A percentile compares a stretch with the other conserved stretches of the same genome.
Conservation (phyloP, 1,140 invertebrate genomes). For the Zaprionus camerounensis region DNA sequence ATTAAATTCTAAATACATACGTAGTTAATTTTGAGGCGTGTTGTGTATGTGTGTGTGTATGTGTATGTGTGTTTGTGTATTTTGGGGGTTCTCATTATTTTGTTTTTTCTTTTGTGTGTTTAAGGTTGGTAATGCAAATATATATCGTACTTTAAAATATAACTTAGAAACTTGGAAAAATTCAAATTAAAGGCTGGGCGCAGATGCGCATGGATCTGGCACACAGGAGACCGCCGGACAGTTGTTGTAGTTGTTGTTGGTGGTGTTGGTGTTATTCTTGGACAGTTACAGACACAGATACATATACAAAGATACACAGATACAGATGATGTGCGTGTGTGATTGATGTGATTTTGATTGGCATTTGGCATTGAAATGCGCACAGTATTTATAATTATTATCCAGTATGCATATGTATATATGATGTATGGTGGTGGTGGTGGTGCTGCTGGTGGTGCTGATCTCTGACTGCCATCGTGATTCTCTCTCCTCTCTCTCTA, state of each 20-base stretch:
- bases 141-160: slow-evolving; percentile 76
- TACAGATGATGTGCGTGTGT: slow-evolving; percentile 25
- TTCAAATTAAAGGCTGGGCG: slow-evolving; percentile 76
- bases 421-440: slow-evolving; percentile 20
- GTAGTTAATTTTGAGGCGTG: slow-evolving; percentile 79
- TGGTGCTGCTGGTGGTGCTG: slow-evolving; percentile 3
- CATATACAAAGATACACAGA: slow-evolving; percentile 20
- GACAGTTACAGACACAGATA: slow-evolving; percentile 44
- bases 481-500: background rate
- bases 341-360: slow-evolving; percentile 16
- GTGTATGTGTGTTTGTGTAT: slow-evolving; percentile 27
- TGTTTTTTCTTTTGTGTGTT: slow-evolving; percentile 32
- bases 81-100: slow-evolving; percentile 31
- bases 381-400: slow-evolving; percentile 18
- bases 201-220: slow-evolving; percentile 59
- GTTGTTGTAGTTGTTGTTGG: background rate
- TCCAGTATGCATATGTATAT: slow-evolving; percentile 10
- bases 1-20: slow-evolving; percentile 75
- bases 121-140: slow-evolving; percentile 70
- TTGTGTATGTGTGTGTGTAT: slow-evolving; percentile 50
- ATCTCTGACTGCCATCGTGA: slow-evolving; percentile 19
- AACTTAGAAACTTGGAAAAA: slow-evolving; percentile 80
- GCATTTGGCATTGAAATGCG: slow-evolving; percentile 33
- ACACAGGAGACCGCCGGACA: slow-evolving; percentile 49
- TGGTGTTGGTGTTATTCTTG: slow-evolving; percentile 1